phyloP scores from a whole-genome alignment of 2,797 vertebrate species.

The Taenioides sp. region DNA sequence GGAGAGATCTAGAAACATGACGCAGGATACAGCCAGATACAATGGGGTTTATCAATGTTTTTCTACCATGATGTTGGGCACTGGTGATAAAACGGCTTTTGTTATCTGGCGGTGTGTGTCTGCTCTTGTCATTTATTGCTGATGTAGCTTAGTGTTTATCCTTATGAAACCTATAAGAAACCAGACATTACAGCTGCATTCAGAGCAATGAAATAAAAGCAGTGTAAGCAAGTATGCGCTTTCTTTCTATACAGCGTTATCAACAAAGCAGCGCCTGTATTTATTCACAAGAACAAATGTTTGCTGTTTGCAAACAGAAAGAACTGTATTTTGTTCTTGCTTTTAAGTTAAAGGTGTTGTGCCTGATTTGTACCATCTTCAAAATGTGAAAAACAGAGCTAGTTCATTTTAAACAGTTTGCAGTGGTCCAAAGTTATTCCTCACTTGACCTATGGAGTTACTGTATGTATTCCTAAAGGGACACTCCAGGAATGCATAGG shows the following conservation, averaged over 20 bases:
- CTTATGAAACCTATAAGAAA: background rate
- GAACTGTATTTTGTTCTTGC: too few relatives aligned
- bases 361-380: too few relatives aligned
- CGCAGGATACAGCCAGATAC: background rate
- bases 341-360: too few relatives aligned
- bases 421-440: too few relatives aligned
- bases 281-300: background rate
- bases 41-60: conserved; percentile 8
- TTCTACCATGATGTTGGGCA: background rate
- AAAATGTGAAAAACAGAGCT: too few relatives aligned
- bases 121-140: background rate
- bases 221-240: background rate
- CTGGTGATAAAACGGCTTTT: background rate
- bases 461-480: too few relatives aligned
- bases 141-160: background rate
- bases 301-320: background rate
- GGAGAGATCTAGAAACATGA: conserved; percentile 10
- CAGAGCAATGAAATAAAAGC: background rate
- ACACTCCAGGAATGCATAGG: too few relatives aligned
- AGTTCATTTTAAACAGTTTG: too few relatives aligned
- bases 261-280: background rate
- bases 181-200: background rate
- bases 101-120: background rate
- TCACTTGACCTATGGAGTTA: too few relatives aligned
- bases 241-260: background rate